Evolutionary conservation across 2,888 invertebrate species (phyloP).

Genomic region (Opisthograptis luteolata): DNA sequence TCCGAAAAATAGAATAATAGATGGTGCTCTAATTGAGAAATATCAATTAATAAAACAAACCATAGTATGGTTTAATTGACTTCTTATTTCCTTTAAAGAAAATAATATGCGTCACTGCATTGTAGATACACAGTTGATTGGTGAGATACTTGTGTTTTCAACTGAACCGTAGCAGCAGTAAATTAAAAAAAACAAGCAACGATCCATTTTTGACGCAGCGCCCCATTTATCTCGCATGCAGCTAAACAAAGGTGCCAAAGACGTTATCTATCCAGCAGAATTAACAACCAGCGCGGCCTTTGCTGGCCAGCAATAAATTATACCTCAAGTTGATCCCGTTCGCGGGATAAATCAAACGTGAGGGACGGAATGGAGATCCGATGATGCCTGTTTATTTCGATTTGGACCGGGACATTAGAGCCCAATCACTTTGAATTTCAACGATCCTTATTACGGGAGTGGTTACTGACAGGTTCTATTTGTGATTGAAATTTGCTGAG

Average conservation of each 20-base stretch:
- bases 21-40: too few relatives aligned
- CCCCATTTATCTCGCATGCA: background rate
- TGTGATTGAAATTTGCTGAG: conserved; percentile 16
- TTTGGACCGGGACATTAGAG: conserved; percentile 48
- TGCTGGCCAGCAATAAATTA: conserved; percentile 64
- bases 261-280: conserved; percentile 57
- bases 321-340: conserved; percentile 67
- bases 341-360: conserved; percentile 76
- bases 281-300: conserved; percentile 62
- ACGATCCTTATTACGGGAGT: conserved; percentile 38
- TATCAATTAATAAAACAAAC: too few relatives aligned
- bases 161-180: too few relatives aligned
- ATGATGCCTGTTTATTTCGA: conserved; percentile 65
- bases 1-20: too few relatives aligned
- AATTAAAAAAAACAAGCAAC: too few relatives aligned
- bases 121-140: too few relatives aligned
- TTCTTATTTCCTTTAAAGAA: too few relatives aligned
- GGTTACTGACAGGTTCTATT: conserved; percentile 28
- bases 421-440: conserved; percentile 50
- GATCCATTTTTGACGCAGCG: background rate
- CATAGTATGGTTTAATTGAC: too few relatives aligned
- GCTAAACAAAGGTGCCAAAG: conserved; percentile 56
- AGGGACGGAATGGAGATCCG: conserved; percentile 63
- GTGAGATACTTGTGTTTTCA: too few relatives aligned
- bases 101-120: too few relatives aligned